Evolutionary conservation across 2,113 vertebrate genomes (phyloP).

Genomic region (Henicopernis longicauda): DNA sequence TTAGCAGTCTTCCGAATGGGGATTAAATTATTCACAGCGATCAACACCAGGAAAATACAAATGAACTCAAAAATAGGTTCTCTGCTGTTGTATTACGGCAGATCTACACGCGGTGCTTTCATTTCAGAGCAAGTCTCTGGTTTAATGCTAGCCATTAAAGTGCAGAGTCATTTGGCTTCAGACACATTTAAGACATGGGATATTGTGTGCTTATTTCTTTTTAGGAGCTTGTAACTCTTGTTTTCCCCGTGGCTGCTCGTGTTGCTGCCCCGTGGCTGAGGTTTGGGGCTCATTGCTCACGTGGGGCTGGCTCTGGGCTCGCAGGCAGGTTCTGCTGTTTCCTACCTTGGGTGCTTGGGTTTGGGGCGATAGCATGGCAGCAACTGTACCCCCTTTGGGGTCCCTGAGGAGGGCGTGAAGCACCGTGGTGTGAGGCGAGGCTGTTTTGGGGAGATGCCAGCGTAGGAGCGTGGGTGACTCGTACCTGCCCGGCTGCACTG

Average conservation of each 20-base stretch:
- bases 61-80: rapidly evolving
- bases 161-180: neutral
- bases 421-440: rapidly evolving
- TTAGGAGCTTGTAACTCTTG: neutral
- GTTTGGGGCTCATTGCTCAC: rapidly evolving
- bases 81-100: rapidly evolving
- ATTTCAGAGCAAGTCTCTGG: neutral
- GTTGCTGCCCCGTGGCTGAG: rapidly evolving
- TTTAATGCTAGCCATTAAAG: neutral
- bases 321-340: no score
- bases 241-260: rapidly evolving
- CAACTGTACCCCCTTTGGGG: rapidly evolving
- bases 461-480: rapidly evolving
- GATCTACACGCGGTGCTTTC: rapidly evolving
- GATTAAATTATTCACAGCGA: neutral
- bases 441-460: neutral
- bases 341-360: neutral
- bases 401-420: neutral
- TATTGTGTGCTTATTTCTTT: neutral
- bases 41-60: neutral
- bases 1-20: neutral
- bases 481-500: rapidly evolving
- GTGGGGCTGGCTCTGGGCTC: neutral
- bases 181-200: neutral
- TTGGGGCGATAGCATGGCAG: neutral